These are phyloP conservation scores for Leptinotarsa juncta DNA, from an alignment of 2,888 invertebrate species.

Conservation along the genomic window DNA sequence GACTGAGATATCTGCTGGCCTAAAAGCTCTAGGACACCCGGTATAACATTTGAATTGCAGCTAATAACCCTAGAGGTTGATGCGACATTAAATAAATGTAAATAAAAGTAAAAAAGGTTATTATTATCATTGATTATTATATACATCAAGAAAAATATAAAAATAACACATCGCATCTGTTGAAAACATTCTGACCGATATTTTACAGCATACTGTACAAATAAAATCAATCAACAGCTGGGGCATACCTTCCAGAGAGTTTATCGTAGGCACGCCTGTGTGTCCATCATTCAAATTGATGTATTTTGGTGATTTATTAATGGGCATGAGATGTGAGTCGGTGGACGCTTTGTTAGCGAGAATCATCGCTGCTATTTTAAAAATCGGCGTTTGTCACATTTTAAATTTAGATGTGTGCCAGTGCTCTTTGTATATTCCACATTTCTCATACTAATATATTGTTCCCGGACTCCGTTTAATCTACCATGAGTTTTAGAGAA, in stretches of 20 bases:
- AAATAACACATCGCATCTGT: too few relatives aligned
- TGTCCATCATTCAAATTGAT: background rate
- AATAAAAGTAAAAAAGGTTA: too few relatives aligned
- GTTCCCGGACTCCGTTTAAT: conserved; percentile 20
- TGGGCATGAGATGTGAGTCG: conserved; percentile 17
- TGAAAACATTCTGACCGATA: too few relatives aligned
- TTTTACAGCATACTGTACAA: too few relatives aligned
- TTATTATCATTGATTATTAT: too few relatives aligned
- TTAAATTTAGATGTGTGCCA: conserved; percentile 44
- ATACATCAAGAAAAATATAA: too few relatives aligned
- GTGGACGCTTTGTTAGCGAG: conserved; percentile 21
- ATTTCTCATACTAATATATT: conserved; percentile 11
- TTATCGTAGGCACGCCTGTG: background rate
- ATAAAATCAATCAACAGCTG: too few relatives aligned
- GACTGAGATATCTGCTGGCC: too few relatives aligned
- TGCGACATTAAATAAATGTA: too few relatives aligned
- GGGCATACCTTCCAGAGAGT: background rate
- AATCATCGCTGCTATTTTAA: conserved; percentile 25
- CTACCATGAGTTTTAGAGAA: conserved; percentile 12
- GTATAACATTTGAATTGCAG: too few relatives aligned
- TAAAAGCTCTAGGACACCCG: too few relatives aligned
- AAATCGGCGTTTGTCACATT: conserved; percentile 43
- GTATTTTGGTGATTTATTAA: conserved; percentile 16
- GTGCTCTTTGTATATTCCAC: conserved; percentile 36
- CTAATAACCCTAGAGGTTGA: too few relatives aligned